Evolutionary conservation across 2,113 vertebrate species (phyloP).

Genomic region (Rhinolophus ferrumequinum): DNA sequence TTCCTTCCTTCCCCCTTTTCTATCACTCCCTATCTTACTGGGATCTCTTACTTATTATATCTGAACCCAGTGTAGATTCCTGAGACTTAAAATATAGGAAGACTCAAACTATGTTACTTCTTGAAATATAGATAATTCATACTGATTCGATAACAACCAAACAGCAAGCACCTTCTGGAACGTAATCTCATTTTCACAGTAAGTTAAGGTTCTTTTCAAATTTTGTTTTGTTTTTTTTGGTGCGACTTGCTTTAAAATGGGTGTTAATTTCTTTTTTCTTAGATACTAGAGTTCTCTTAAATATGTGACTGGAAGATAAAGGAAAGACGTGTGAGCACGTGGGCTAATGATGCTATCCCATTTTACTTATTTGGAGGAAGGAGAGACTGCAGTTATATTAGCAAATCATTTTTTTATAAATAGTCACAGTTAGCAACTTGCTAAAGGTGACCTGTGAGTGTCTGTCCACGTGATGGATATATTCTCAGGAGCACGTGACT

Average conservation of each 20-base stretch:
- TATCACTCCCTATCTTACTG: background rate
- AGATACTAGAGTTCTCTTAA: constrained; percentile 44
- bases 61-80: background rate
- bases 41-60: background rate
- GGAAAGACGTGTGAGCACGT: background rate
- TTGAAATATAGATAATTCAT: constrained; percentile 58
- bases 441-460: background rate
- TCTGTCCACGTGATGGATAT: background rate
- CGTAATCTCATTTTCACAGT: constrained; percentile 64
- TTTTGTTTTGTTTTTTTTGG: constrained; percentile 33
- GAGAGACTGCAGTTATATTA: background rate
- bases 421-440: background rate
- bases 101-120: constrained; percentile 34
- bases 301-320: background rate
- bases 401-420: background rate
- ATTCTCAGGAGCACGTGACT: background rate
- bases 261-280: background rate
- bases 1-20: background rate
- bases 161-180: constrained; percentile 64
- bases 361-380: background rate
- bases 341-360: background rate
- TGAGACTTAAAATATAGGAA: constrained; percentile 63
- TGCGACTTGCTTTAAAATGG: constrained; percentile 55
- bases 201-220: constrained; percentile 5
- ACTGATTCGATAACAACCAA: constrained; percentile 55